These are phyloP conservation scores for Dinoponera quadriceps DNA, from an alignment of 1,140 invertebrate species.

Conservation along the genomic window DNA sequence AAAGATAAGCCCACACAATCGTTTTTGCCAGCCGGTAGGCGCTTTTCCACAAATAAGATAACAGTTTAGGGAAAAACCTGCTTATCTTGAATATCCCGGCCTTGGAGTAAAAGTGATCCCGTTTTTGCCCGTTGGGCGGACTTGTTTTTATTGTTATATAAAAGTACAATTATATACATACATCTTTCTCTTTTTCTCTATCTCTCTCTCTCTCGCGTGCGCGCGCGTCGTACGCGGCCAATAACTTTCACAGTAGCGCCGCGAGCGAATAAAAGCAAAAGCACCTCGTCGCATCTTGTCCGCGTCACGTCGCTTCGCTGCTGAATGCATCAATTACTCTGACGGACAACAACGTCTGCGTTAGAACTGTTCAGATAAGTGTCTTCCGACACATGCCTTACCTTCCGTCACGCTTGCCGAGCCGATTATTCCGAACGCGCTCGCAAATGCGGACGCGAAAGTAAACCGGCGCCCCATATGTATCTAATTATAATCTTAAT, in stretches of 20 bases:
- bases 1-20: slow-evolving; percentile 13
- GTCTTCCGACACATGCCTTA: slow-evolving; percentile 9
- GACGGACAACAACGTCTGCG: slow-evolving; percentile 1
- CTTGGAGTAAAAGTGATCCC: slow-evolving; percentile 83
- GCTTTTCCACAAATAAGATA: slow-evolving; percentile 80
- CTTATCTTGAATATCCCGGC: slow-evolving; percentile 63
- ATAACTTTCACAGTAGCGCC: slow-evolving; percentile 63
- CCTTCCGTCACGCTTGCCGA: slow-evolving; percentile 19
- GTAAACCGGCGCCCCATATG: neutral
- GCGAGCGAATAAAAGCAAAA: slow-evolving; percentile 9
- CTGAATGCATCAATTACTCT: slow-evolving; percentile 37
- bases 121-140: slow-evolving; percentile 50
- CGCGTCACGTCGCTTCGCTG: neutral
- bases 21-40: neutral
- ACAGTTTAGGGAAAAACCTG: slow-evolving; percentile 81
- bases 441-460: slow-evolving; percentile 14
- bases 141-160: slow-evolving; percentile 52
- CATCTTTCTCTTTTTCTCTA: slow-evolving; percentile 11
- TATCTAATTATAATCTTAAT: slow-evolving; percentile 31
- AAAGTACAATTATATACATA: neutral
- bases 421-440: neutral
- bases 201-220: neutral
- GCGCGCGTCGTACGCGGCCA: neutral
- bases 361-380: neutral
- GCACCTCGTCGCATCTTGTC: neutral